Conservation (phyloP, 1,140 invertebrate species). For the Ceratina australensis region DNA sequence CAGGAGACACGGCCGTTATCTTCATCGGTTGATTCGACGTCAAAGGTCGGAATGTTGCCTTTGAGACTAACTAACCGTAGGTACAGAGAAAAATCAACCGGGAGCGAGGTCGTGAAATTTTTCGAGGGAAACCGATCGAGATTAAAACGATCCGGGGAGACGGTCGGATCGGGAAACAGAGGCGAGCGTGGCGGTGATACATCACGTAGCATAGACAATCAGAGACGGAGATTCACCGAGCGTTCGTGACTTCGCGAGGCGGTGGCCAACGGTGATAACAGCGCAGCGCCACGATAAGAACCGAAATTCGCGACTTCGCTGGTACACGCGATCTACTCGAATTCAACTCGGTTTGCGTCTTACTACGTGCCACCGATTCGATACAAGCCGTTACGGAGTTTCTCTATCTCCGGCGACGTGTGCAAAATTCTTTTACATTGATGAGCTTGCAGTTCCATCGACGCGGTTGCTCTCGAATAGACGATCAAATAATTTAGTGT, state of each 20-base stretch:
- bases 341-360: conserved; percentile 31
- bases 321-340: not conserved
- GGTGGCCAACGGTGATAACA: conserved; percentile 28
- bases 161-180: conserved; percentile 25
- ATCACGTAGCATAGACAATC: conserved; percentile 2
- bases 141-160: too few relatives aligned
- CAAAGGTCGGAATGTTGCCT: conserved; percentile 33
- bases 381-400: too few relatives aligned
- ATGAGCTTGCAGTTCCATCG: too few relatives aligned
- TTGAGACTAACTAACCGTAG: not conserved
- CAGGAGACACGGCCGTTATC: conserved; percentile 23
- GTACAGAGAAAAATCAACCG: not conserved
- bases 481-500: too few relatives aligned
- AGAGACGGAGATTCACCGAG: conserved; percentile 13
- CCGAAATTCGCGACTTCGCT: conserved; percentile 1
- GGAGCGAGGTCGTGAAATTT: not conserved
- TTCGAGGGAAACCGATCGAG: not conserved
- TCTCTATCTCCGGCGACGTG: too few relatives aligned
- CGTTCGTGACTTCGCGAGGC: conserved; percentile 40
- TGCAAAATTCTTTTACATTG: too few relatives aligned
- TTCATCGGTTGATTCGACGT: conserved; percentile 34
- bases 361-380: not conserved
- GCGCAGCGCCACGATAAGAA: conserved; percentile 27
- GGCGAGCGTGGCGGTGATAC: conserved; percentile 22
- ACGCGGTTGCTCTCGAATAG: too few relatives aligned